Evolutionary conservation across 2,797 vertebrate species (phyloP).

Genomic region (Thaleichthys pacificus): DNA sequence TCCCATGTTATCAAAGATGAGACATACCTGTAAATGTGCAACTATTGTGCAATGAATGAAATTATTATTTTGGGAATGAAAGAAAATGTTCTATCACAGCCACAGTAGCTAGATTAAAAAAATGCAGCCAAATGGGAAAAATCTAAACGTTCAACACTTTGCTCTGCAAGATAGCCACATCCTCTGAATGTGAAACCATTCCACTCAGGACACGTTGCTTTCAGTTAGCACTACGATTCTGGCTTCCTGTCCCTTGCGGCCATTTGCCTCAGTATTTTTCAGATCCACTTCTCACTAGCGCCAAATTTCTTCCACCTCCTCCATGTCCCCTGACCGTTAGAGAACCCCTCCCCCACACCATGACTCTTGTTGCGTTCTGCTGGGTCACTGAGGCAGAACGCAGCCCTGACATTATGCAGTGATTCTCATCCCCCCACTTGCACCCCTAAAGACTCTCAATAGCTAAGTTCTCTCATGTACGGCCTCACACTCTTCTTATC

Average conservation of each 20-base stretch:
- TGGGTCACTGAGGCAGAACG: constrained; percentile 77
- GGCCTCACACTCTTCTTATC: constrained; percentile 30
- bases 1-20: neutral
- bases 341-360: constrained; percentile 73
- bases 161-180: neutral
- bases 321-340: constrained; percentile 74
- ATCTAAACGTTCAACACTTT: too few relatives aligned
- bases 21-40: too few relatives aligned
- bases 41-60: too few relatives aligned
- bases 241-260: too few relatives aligned
- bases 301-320: constrained; percentile 71
- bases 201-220: too few relatives aligned
- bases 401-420: constrained; percentile 80
- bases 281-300: constrained; percentile 38
- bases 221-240: too few relatives aligned
- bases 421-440: constrained; percentile 59
- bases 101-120: too few relatives aligned
- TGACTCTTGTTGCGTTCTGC: constrained; percentile 72
- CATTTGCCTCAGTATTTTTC: neutral
- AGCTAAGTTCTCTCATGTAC: constrained; percentile 26
- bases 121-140: too few relatives aligned
- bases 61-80: too few relatives aligned
- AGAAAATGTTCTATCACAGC: too few relatives aligned
- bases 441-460: constrained; percentile 49
- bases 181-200: neutral